These are phyloP conservation scores for Ciona savignyi DNA, from an alignment of 23 tunicate genomes.

Conservation along the genomic window DNA sequence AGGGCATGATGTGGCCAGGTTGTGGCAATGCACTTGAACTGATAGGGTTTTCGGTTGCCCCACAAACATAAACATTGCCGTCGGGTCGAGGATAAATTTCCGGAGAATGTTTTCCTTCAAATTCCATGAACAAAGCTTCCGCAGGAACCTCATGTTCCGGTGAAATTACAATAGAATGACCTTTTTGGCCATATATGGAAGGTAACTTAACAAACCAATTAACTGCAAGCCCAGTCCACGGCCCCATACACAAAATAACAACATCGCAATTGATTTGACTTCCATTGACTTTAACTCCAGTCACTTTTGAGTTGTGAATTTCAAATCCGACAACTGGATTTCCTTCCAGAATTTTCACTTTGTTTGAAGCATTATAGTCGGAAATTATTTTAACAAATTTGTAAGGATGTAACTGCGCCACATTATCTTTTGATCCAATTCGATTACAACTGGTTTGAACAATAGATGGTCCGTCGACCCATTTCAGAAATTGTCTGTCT, in stretches of 20 bases:
- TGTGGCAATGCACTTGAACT: slow-evolving; percentile 18
- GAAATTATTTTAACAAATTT: slow-evolving; percentile 34
- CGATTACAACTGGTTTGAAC: not conserved
- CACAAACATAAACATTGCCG: slow-evolving; percentile 75
- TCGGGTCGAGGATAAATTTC: slow-evolving; percentile 77
- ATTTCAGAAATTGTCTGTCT: slow-evolving; percentile 1
- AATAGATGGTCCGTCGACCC: slow-evolving; percentile 43
- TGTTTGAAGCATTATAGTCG: slow-evolving; percentile 9
- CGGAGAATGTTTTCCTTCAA: slow-evolving; percentile 43
- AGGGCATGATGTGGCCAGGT: slow-evolving; percentile 13
- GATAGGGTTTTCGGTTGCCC: slow-evolving; percentile 46
- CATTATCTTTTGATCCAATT: slow-evolving; percentile 28
- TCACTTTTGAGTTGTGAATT: not conserved
- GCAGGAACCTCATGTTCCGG: slow-evolving; percentile 35
- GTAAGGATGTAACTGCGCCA: slow-evolving; percentile 67
- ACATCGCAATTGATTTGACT: slow-evolving; percentile 24
- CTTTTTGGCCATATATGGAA: slow-evolving; percentile 75
- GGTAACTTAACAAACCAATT: slow-evolving; percentile 43
- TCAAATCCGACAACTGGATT: slow-evolving; percentile 9
- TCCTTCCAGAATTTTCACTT: slow-evolving; percentile 17
- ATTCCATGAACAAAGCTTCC: slow-evolving; percentile 43
- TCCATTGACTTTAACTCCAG: slow-evolving; percentile 19
- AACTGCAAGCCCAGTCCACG: slow-evolving; percentile 62
- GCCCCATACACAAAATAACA: slow-evolving; percentile 59
- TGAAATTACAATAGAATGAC: slow-evolving; percentile 49